A percentile compares a stretch with the other conserved stretches of the same genome.
phyloP scores from a whole-genome alignment of 1,140 invertebrate species.

The Trichonephila clavata region DNA sequence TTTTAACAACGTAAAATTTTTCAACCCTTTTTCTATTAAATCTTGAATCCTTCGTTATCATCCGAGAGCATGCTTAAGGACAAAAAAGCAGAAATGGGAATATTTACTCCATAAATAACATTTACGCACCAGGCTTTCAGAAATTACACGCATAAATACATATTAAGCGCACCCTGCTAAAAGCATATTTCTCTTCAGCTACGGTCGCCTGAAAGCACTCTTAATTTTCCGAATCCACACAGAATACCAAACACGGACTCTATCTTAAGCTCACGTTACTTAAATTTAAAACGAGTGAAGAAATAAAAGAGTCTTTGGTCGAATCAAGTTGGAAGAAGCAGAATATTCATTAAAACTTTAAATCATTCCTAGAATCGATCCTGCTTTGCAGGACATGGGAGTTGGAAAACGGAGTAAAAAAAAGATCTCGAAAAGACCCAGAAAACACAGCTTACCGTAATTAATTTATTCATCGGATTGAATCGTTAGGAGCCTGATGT shows the following conservation, averaged over 20 bases:
- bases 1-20: not conserved
- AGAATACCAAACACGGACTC: not conserved
- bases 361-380: conserved; percentile 43
- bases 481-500: conserved; percentile 23
- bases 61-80: not conserved
- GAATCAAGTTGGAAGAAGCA: conserved; percentile 40
- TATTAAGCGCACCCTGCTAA: not conserved
- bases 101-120: conserved; percentile 41
- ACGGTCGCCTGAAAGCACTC: not conserved
- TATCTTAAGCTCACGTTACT: not conserved
- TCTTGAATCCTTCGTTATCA: not conserved
- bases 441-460: conserved; percentile 64
- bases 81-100: conserved; percentile 8
- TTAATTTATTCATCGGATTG: conserved; percentile 67
- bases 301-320: conserved; percentile 9
- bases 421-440: not conserved
- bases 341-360: conserved; percentile 66
- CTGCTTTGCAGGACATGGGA: not conserved
- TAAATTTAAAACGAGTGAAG: not conserved
- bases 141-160: conserved; percentile 63
- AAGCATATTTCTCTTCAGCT: not conserved
- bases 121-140: not conserved
- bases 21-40: not conserved
- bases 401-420: not conserved
- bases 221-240: conserved; percentile 9